Evolutionary conservation across 2,113 vertebrate genomes (phyloP).

Genomic region (Seriola quinqueradiata): DNA sequence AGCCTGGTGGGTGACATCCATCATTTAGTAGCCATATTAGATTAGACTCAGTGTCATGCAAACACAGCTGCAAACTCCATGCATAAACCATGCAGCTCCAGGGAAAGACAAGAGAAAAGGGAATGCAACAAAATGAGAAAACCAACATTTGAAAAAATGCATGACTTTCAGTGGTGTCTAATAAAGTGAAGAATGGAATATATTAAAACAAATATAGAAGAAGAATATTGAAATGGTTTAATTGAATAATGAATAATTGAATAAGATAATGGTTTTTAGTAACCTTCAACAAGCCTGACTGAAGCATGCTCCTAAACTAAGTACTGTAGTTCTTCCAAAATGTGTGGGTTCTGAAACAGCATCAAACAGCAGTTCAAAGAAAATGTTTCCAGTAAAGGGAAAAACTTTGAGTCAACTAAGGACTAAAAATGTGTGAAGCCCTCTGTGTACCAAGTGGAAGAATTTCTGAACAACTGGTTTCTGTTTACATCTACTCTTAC

Average conservation of each 20-base stretch:
- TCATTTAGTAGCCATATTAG: conserved; percentile 41
- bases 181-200: not conserved
- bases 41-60: conserved; percentile 58
- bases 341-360: not conserved
- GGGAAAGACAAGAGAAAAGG: conserved; percentile 9
- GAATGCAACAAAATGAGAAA: conserved; percentile 1
- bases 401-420: conserved; percentile 2
- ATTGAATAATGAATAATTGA: not conserved
- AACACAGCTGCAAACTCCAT: conserved; percentile 51
- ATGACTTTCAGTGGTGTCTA: not conserved
- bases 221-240: not conserved
- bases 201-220: not conserved
- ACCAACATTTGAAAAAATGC: not conserved
- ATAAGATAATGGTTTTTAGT: not conserved
- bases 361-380: not conserved
- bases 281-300: not conserved
- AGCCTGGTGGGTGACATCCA: conserved; percentile 20
- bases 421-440: conserved; percentile 19
- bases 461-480: conserved; percentile 58
- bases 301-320: not conserved
- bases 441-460: not conserved
- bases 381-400: not conserved
- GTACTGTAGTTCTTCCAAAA: not conserved
- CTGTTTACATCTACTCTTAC: conserved; percentile 60
- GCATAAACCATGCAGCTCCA: conserved; percentile 59